phyloP scores from a whole-genome alignment of 2,113 vertebrate species.

The Calcarius ornatus region DNA sequence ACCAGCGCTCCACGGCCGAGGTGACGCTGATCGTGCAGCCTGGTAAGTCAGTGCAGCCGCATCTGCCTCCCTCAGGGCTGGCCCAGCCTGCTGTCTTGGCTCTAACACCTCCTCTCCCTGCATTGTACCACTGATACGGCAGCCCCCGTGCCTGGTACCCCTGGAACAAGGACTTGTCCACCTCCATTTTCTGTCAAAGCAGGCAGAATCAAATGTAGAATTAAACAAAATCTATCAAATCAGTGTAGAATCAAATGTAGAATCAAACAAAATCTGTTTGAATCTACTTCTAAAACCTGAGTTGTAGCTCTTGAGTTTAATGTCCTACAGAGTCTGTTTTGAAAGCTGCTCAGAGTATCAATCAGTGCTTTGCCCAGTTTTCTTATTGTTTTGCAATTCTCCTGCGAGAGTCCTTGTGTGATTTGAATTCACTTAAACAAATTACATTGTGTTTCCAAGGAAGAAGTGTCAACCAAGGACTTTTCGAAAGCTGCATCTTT shows the following conservation, averaged over 20 bases:
- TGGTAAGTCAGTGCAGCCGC: conserved; percentile 60
- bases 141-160: not conserved
- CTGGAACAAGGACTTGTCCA: not conserved
- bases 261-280: not conserved
- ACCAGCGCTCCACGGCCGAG: conserved; percentile 72
- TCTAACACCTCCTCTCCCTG: rapidly evolving
- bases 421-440: not conserved
- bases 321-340: not conserved
- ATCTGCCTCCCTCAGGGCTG: not conserved
- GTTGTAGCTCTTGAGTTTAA: not conserved
- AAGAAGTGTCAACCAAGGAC: not conserved
- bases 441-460: not conserved
- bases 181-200: not conserved
- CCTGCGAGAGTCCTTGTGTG: not conserved
- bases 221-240: not conserved
- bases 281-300: not conserved
- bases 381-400: not conserved
- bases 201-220: not conserved
- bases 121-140: not conserved
- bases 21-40: conserved; percentile 75
- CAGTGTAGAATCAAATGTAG: too few relatives aligned
- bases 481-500: not conserved
- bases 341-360: not conserved
- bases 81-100: not conserved
- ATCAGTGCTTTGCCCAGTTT: not conserved